phyloP scores from a whole-genome alignment of 2,797 vertebrate genomes.

The Tragelaphus oryx region DNA sequence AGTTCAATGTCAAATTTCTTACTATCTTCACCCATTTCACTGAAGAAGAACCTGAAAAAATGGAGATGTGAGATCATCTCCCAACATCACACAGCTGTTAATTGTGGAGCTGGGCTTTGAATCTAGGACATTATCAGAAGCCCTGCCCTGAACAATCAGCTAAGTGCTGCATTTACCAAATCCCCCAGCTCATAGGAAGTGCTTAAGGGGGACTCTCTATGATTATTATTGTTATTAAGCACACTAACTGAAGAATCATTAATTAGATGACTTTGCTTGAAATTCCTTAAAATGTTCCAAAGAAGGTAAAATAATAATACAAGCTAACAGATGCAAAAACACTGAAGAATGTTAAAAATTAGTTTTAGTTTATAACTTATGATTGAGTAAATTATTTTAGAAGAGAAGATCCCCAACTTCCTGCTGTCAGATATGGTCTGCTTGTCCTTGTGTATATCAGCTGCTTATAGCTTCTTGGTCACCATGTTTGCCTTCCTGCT shows the following conservation, averaged over 20 bases:
- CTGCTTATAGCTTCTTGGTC: not conserved
- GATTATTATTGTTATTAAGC: not conserved
- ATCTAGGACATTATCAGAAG: not conserved
- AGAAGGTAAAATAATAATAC: not conserved
- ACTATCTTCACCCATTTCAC: not conserved
- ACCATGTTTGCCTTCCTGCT: not conserved
- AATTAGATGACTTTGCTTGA: not conserved
- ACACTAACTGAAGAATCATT: not conserved
- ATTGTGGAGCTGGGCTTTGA: not conserved
- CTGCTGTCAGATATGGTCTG: not conserved
- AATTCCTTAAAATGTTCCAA: not conserved
- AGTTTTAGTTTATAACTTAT: not conserved
- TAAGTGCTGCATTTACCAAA: not conserved
- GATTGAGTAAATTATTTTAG: not conserved
- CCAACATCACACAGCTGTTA: not conserved
- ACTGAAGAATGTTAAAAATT: not conserved
- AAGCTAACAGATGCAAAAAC: not conserved
- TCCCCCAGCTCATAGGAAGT: not conserved
- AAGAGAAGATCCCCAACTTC: not conserved
- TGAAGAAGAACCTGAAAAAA: not conserved
- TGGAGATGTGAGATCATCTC: not conserved
- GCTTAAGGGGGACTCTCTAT: not conserved
- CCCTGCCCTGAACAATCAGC: not conserved
- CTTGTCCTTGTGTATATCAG: not conserved
- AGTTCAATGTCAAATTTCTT: not conserved